Evolutionary conservation across 2,888 invertebrate species (phyloP), one percentile per base, ranked within the genome.

Genomic region (Gymnoscelis rufifasciata): DNA sequence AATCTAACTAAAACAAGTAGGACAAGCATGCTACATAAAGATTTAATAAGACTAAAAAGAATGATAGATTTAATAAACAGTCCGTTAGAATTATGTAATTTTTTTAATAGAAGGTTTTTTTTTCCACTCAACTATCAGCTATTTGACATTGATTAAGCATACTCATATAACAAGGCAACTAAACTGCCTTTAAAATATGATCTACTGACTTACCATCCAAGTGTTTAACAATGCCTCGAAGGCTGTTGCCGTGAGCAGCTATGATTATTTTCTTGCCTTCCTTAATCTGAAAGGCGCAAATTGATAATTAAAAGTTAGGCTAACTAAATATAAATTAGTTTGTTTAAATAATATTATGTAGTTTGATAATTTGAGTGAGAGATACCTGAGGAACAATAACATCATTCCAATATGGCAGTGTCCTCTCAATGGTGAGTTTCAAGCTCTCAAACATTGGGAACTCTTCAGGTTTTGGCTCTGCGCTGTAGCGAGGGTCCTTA

Each of bases 351-450:
- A n/a, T n/a, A n/a, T n/a, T n/a, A n/a, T n/a, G n/a, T n/a, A n/a
- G n/a, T n/a, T n/a, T n/a, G n/a, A n/a, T n/a, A n/a, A n/a, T n/a
- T n/a, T n/a, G n/a, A n/a, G n/a, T n/a, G n/a, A n/a, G 26, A 36
- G 5, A 39, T 63, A 88, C 88, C 80, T 90, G 84, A 59, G 97
- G 92, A 66, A 96, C 91, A 78, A 98, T 92, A 31, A 92, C 90
- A 68, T 94, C 86, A 73, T 96, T 94, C 94, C 97, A 97, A 69
- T 93, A 96, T 0, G 97, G 97, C 57, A 95, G 80, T 1, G 95
- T 94, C 37, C 96, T 90, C 51, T 92, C 92, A 74, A 95, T 94
- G 1, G 95, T 95, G 38, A 95, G 87, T 68, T 95, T 94, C 44
- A 96, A 82, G 12, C 96, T 95, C 75, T 96, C 96, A 56, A 91